A percentile compares a stretch with the other conserved stretches of the same genome.
phyloP scores from a whole-genome alignment of 2,113 vertebrate genomes.

The pig (Sus scrofa) region DNA sequence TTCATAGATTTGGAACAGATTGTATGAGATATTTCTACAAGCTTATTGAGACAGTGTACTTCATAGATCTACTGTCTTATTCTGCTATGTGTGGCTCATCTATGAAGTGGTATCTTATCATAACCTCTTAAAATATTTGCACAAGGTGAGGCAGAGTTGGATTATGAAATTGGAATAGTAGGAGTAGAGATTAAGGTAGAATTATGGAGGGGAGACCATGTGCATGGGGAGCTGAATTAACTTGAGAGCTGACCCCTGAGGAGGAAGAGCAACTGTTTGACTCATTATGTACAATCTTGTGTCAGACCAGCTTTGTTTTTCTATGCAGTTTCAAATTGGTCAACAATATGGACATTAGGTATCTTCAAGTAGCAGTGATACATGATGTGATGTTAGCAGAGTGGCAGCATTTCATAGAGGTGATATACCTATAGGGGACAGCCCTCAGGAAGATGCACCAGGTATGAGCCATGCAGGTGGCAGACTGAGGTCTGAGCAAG shows the following conservation, averaged over 20 bases:
- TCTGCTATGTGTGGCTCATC: neutral
- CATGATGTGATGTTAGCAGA: neutral
- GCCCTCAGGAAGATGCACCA: neutral
- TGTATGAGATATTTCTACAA: neutral
- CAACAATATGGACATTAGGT: neutral
- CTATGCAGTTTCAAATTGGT: neutral
- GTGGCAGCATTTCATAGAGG: neutral
- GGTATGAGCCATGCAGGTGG: neutral
- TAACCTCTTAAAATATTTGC: neutral
- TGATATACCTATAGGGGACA: neutral
- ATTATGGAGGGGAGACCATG: neutral
- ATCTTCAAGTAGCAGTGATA: neutral
- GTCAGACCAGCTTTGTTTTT: neutral
- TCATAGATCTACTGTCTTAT: neutral
- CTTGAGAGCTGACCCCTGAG: neutral
- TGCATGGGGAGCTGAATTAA: neutral
- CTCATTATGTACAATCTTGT: neutral
- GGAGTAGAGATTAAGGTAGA: neutral
- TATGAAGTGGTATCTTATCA: neutral
- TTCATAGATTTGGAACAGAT: neutral
- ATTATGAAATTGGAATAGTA: neutral
- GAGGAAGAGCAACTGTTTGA: neutral
- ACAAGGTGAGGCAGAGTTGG: neutral
- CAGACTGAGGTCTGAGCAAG: neutral
- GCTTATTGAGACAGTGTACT: neutral